Conservation (phyloP, 1,140 invertebrate genomes). For the Drosophila aff. region DNA sequence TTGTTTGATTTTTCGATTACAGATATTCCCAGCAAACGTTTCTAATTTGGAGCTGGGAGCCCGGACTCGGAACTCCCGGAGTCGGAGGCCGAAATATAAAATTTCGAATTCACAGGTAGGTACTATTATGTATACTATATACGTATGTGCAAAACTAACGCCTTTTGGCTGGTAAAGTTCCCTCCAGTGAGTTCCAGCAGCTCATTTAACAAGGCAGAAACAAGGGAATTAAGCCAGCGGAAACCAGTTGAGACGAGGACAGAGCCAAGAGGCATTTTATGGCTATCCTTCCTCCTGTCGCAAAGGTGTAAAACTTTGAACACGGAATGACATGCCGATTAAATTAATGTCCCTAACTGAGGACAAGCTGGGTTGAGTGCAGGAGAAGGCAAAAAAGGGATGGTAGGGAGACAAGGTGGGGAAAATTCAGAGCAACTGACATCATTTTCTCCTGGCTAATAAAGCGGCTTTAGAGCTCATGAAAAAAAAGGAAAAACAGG, state of each 20-base stretch:
- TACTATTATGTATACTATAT: background rate
- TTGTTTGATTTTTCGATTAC: slow-evolving; percentile 22
- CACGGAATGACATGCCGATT: slow-evolving; percentile 60
- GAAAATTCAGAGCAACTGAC: no score
- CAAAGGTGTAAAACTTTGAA: slow-evolving; percentile 60
- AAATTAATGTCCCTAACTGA: slow-evolving; percentile 49
- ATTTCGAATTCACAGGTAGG: background rate
- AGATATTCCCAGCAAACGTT: background rate
- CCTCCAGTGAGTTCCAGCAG: slow-evolving; percentile 13
- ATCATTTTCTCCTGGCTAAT: slow-evolving; percentile 22
- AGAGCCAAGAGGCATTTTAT: slow-evolving; percentile 54
- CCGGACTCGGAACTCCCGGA: background rate
- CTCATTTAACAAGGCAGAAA: slow-evolving; percentile 41
- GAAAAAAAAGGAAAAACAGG: slow-evolving; percentile 25
- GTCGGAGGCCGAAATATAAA: background rate
- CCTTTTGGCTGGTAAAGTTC: slow-evolving; percentile 9
- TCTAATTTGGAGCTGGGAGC: background rate
- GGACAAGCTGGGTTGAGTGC: background rate
- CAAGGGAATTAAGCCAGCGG: slow-evolving; percentile 18
- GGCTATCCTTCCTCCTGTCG: slow-evolving; percentile 21
- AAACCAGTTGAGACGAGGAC: slow-evolving; percentile 8
- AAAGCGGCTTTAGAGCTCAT: no score
- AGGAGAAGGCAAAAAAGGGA: no score
- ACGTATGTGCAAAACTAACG: background rate
- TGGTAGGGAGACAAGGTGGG: background rate